These are phyloP conservation scores for Leptestheria dahalacensis DNA, from an alignment of 1,140 invertebrate genomes.

Conservation along the genomic window DNA sequence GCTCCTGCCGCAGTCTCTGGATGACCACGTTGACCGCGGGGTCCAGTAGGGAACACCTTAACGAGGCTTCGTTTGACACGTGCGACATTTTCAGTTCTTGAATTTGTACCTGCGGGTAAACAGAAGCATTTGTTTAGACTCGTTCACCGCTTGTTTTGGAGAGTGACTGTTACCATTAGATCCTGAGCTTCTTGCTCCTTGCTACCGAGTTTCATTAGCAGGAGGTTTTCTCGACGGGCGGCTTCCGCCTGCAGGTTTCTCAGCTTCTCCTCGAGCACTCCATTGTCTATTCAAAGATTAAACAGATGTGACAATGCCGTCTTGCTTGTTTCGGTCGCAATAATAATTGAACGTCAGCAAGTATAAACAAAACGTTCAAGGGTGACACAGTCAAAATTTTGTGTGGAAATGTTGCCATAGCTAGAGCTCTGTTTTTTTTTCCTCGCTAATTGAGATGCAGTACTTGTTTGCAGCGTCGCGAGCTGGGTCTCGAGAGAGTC, in stretches of 20 bases:
- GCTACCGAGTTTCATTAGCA: slow-evolving; percentile 73
- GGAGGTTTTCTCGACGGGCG: slow-evolving; percentile 73
- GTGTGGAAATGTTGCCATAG: neutral
- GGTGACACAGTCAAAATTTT: too few species aligned
- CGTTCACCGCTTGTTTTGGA: too few species aligned
- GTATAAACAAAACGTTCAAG: neutral
- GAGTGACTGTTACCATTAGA: slow-evolving; percentile 58
- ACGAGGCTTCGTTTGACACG: slow-evolving; percentile 53
- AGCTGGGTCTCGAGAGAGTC: slow-evolving; percentile 15
- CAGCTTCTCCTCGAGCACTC: slow-evolving; percentile 48
- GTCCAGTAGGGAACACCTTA: slow-evolving; percentile 73
- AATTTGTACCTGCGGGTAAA: slow-evolving; percentile 61
- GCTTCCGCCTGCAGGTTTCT: slow-evolving; percentile 68
- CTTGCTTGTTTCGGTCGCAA: neutral
- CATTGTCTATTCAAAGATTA: neutral
- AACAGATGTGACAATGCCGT: neutral
- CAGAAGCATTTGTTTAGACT: neutral
- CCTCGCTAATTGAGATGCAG: too few species aligned
- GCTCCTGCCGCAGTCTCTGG: slow-evolving; percentile 76
- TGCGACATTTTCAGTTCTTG: slow-evolving; percentile 72
- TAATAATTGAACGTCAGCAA: neutral
- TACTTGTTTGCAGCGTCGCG: slow-evolving; percentile 5
- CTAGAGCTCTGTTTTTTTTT: slow-evolving; percentile 2
- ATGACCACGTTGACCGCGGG: slow-evolving; percentile 91
- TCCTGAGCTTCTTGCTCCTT: slow-evolving; percentile 96